Conservation (phyloP, 2,113 vertebrate species). For the Caranx melampygus region DNA sequence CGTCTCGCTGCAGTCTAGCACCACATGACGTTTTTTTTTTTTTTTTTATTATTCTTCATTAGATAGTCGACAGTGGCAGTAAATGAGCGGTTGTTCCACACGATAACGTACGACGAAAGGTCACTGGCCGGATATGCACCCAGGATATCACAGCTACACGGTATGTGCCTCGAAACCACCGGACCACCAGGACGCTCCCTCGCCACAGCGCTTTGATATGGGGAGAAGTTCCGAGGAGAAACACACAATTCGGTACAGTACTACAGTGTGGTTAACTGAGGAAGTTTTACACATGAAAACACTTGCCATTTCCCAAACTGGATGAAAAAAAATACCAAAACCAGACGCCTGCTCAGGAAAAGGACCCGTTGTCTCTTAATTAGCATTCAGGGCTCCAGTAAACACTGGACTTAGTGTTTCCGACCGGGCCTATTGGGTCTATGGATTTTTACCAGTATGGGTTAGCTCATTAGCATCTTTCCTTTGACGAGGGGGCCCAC, state of each 20-base stretch:
- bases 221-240: conserved; percentile 37
- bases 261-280: conserved; percentile 63
- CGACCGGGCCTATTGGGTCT: conserved; percentile 52
- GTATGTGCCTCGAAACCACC: conserved; percentile 50
- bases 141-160: conserved; percentile 34
- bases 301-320: conserved; percentile 70
- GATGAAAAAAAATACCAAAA: conserved; percentile 66
- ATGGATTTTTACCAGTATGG: conserved; percentile 65
- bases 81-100: conserved; percentile 5
- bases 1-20: background rate
- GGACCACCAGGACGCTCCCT: conserved; percentile 61
- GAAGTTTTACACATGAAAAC: conserved; percentile 75
- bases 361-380: conserved; percentile 74
- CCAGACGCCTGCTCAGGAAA: conserved; percentile 74
- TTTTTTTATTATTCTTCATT: background rate
- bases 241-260: conserved; percentile 58
- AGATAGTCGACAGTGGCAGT: conserved; percentile 4
- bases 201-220: conserved; percentile 37
- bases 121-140: conserved; percentile 27
- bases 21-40: background rate
- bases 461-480: conserved; percentile 77
- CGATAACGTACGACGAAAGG: conserved; percentile 47
- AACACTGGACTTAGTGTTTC: conserved; percentile 77
- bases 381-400: conserved; percentile 65
- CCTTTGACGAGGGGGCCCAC: conserved; percentile 77